A percentile compares a stretch with the other conserved stretches of the same genome.
Evolutionary conservation across 2,113 vertebrate species (phyloP).

Genomic region (Carlito syrichta): DNA sequence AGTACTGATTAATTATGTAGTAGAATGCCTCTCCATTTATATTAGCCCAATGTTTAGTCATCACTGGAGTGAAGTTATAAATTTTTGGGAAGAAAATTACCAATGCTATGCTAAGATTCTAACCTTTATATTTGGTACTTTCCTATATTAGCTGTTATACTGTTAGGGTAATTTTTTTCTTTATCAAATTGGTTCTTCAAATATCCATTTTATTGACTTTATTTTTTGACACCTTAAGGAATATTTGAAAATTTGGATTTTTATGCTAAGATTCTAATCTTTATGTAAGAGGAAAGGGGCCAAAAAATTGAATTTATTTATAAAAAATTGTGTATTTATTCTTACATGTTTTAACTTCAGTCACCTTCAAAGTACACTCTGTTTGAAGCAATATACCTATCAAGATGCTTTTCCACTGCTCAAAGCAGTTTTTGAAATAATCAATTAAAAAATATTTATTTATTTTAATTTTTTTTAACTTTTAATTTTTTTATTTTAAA

Average conservation of each 20-base stretch:
- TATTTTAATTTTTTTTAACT: no score
- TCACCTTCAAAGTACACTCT: no score
- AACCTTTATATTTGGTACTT: background rate
- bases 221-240: background rate
- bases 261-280: background rate
- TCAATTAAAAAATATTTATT: no score
- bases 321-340: no score
- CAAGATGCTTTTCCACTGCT: no score
- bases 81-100: background rate
- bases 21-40: background rate
- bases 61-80: background rate
- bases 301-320: no score
- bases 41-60: background rate
- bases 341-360: no score
- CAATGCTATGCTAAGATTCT: background rate
- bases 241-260: background rate
- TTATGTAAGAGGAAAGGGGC: no score
- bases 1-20: background rate
- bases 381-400: no score
- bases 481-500: no score
- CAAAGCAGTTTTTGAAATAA: no score
- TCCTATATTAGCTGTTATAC: background rate
- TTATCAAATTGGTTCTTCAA: background rate
- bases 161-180: background rate
- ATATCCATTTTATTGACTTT: background rate